Percentiles rank a stretch among this genome's conserved stretches.
phyloP scores from a whole-genome alignment of 2,113 vertebrate species.

The Dermatemys mawii region DNA sequence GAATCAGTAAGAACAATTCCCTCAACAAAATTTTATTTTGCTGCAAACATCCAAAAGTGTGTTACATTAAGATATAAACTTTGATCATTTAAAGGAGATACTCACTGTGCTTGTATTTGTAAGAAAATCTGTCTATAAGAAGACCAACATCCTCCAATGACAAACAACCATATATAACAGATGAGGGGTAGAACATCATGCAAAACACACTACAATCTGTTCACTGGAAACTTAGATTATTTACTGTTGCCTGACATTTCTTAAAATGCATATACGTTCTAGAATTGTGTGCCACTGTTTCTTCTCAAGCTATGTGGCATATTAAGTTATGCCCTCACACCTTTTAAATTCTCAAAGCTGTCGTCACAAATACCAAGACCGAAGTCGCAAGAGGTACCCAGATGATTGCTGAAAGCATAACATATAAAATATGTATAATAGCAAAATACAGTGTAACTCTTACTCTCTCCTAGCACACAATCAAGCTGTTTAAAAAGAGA shows the following conservation, averaged over 20 bases:
- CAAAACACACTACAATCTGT: conserved; percentile 11
- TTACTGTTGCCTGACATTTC: conserved; percentile 49
- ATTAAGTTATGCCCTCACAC: not conserved
- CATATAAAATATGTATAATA: not conserved
- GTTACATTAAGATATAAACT: not conserved
- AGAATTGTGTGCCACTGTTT: conserved; percentile 20
- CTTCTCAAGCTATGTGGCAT: conserved; percentile 15
- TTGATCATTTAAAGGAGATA: conserved; percentile 17
- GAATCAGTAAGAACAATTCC: not conserved
- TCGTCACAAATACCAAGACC: not conserved
- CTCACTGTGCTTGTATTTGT: not conserved
- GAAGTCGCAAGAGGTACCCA: conserved; percentile 18
- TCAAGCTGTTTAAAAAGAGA: not conserved
- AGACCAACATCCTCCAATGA: conserved; percentile 7
- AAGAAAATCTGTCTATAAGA: not conserved
- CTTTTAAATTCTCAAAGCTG: conserved; percentile 34
- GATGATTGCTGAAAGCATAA: not conserved
- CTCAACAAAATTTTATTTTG: not conserved
- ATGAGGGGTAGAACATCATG: not conserved
- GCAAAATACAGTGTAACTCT: not conserved
- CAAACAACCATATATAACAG: conserved; percentile 26
- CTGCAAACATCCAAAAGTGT: not conserved
- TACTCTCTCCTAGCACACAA: not conserved
- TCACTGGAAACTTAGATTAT: conserved; percentile 30
- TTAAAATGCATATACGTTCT: conserved; percentile 28